Percentiles rank a stretch among this genome's conserved stretches.
Conservation (phyloP, 2,797 vertebrate genomes). For the Sebastiscus tertius region DNA sequence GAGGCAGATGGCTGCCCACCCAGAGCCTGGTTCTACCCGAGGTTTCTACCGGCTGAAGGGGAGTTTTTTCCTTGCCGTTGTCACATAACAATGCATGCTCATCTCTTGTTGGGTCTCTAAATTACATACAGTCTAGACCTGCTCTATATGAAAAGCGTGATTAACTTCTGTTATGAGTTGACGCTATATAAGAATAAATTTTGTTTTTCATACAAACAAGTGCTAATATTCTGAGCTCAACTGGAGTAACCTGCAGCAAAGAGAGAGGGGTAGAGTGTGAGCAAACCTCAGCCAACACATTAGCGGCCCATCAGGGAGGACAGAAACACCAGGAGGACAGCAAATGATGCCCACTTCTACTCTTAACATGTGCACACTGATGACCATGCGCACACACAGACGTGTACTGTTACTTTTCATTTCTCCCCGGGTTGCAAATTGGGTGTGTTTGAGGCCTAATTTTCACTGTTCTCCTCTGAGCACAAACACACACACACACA, state of each 20-base stretch:
- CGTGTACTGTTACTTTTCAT: slow-evolving; percentile 54
- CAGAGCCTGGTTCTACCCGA: no score
- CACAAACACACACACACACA: slow-evolving; percentile 56
- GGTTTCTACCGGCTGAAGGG: no score
- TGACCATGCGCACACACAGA: slow-evolving; percentile 22
- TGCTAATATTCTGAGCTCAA: slow-evolving; percentile 17
- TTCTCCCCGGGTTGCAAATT: slow-evolving; percentile 71
- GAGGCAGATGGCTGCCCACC: no score
- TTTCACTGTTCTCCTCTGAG: slow-evolving; percentile 68
- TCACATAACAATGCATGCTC: no score
- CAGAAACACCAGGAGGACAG: slow-evolving; percentile 47
- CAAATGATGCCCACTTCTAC: slow-evolving; percentile 61
- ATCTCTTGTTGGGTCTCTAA: no score
- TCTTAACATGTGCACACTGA: slow-evolving; percentile 34
- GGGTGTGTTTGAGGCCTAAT: slow-evolving; percentile 74
- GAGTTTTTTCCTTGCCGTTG: no score
- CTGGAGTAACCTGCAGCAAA: slow-evolving; percentile 23
- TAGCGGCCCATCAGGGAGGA: slow-evolving; percentile 55
- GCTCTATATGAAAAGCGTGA: no score
- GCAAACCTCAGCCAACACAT: slow-evolving; percentile 51
- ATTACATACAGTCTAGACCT: no score
- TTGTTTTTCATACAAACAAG: background rate
- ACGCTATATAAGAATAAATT: background rate
- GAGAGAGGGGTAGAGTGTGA: slow-evolving; percentile 36
- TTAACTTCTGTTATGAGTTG: no score